A percentile compares a stretch with the other conserved stretches of the same genome.
These are phyloP conservation scores for Dipodomys ordii DNA, from an alignment of 2,113 vertebrate genomes.

Conservation along the genomic window DNA sequence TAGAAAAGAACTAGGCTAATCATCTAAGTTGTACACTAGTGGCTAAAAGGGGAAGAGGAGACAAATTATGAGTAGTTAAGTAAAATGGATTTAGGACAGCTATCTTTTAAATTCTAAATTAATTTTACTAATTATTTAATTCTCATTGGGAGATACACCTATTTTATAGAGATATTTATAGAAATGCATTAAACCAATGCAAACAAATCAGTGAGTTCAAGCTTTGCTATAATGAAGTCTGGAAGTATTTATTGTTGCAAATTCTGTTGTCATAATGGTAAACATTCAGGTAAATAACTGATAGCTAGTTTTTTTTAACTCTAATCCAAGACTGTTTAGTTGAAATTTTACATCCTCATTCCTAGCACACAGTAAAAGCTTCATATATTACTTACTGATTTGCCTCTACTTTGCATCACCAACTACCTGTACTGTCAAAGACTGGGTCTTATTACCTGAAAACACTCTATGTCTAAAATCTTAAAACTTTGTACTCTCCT, in stretches of 20 bases:
- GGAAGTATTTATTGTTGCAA: neutral
- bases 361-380: neutral
- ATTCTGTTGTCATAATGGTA: neutral
- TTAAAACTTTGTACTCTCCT: neutral
- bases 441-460: neutral
- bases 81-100: slow-evolving; percentile 77
- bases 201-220: slow-evolving; percentile 49
- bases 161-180: slow-evolving; percentile 72
- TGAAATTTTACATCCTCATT: neutral
- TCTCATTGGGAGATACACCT: slow-evolving; percentile 60
- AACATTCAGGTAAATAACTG: neutral
- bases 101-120: slow-evolving; percentile 74
- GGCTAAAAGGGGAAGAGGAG: slow-evolving; percentile 54
- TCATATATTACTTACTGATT: neutral
- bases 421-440: neutral
- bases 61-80: slow-evolving; percentile 61
- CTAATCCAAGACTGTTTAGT: neutral
- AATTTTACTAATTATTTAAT: slow-evolving; percentile 76
- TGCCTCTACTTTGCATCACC: slow-evolving; percentile 20
- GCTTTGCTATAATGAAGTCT: neutral
- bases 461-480: neutral
- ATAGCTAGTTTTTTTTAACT: neutral
- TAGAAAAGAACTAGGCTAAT: slow-evolving; percentile 74
- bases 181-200: slow-evolving; percentile 27
- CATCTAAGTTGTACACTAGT: slow-evolving; percentile 42